Conservation (phyloP, 1,140 invertebrate genomes). For the Solenopsis invicta region DNA sequence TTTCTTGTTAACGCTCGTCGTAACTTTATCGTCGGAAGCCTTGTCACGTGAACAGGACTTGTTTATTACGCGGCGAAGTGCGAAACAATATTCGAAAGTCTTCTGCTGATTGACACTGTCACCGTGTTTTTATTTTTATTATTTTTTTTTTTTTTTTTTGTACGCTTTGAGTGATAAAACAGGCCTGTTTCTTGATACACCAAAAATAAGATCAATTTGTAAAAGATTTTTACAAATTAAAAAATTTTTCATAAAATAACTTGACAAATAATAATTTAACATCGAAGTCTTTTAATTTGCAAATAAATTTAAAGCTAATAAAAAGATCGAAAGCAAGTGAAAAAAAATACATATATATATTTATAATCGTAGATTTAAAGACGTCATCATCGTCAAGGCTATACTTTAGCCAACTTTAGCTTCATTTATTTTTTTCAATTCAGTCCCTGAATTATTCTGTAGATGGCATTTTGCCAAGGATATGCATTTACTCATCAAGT, state of each 20-base stretch:
- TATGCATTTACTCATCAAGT: constrained; percentile 71
- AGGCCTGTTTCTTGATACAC: not conserved
- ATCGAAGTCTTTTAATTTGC: not conserved
- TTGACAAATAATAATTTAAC: not conserved
- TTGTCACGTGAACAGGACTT: constrained; percentile 43
- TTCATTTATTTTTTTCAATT: constrained; percentile 79
- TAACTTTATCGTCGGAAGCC: constrained; percentile 59
- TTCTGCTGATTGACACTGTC: not conserved
- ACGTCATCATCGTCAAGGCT: constrained; percentile 76
- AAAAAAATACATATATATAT: not conserved
- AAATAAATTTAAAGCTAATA: too few relatives aligned
- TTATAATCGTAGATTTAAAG: constrained; percentile 25
- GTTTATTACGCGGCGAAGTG: constrained; percentile 56
- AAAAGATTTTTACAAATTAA: not conserved
- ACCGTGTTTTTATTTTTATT: not conserved
- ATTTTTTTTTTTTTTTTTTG: not conserved
- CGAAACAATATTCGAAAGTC: constrained; percentile 47
- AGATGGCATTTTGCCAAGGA: constrained; percentile 76
- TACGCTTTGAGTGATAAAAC: not conserved
- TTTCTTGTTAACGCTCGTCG: constrained; percentile 63
- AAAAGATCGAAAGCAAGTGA: too few relatives aligned
- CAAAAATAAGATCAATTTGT: not conserved
- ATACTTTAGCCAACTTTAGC: constrained; percentile 80
- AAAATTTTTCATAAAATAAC: not conserved
- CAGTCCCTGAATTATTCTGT: constrained; percentile 76